These are phyloP conservation scores for Aethina tumida DNA, from an alignment of 1,140 invertebrate genomes.

Conservation along the genomic window DNA sequence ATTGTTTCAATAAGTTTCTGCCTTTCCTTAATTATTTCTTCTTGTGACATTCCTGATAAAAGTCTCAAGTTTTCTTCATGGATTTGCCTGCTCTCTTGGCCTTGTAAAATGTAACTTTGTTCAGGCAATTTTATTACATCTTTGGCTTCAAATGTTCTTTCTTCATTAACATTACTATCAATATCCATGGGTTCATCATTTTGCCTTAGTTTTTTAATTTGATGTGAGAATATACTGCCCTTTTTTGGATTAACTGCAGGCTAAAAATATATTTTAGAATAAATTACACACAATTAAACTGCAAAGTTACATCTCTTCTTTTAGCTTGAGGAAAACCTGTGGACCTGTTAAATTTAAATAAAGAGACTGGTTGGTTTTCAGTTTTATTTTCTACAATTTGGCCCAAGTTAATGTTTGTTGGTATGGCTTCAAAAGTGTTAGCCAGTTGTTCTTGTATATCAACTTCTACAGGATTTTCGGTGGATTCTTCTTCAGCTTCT, in stretches of 20 bases:
- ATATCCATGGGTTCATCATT: conserved; percentile 12
- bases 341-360: conserved; percentile 15
- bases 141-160: conserved; percentile 4
- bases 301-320: conserved; percentile 26
- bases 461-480: conserved; percentile 1
- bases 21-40: conserved; percentile 68
- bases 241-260: conserved; percentile 18
- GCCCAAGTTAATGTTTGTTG: conserved; percentile 32
- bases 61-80: conserved; percentile 63
- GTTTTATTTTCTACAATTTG: conserved; percentile 32
- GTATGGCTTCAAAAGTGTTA: conserved; percentile 31
- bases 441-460: conserved; percentile 26
- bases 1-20: conserved; percentile 53
- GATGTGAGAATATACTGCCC: conserved; percentile 37
- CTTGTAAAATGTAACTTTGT: conserved; percentile 45
- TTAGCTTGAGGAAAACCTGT: conserved; percentile 33
- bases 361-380: conserved; percentile 2
- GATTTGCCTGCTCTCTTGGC: conserved; percentile 48
- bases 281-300: conserved; percentile 6
- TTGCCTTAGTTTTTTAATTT: conserved; percentile 26
- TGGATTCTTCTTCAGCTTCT: not conserved
- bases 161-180: conserved; percentile 8
- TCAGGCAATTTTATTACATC: conserved; percentile 14
- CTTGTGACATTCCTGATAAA: conserved; percentile 56
- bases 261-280: conserved; percentile 23